A percentile compares a stretch with the other conserved stretches of the same genome.
These are phyloP conservation scores for Diabrotica balteata DNA, from an alignment of 2,888 invertebrate species.

Conservation along the genomic window DNA sequence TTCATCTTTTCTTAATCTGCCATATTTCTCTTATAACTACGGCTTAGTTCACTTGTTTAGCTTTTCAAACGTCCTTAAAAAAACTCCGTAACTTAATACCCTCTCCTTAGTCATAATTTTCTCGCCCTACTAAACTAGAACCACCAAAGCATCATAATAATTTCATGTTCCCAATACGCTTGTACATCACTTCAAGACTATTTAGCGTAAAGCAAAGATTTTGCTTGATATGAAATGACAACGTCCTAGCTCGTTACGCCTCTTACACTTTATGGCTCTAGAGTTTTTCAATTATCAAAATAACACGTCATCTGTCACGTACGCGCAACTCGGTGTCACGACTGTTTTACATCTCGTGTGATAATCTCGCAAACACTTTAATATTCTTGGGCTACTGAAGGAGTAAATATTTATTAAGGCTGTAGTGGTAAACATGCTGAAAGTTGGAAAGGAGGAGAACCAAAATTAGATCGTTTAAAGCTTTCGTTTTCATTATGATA, in stretches of 20 bases:
- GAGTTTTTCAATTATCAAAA: constrained; percentile 52
- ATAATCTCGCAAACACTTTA: constrained; percentile 9
- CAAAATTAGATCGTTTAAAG: no score
- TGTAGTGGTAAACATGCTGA: neutral
- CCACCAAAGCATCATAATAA: neutral
- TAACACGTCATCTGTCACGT: constrained; percentile 43
- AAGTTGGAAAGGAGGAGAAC: no score
- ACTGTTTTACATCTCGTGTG: constrained; percentile 12
- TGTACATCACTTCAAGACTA: constrained; percentile 17
- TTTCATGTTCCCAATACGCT: constrained; percentile 1
- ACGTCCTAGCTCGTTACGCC: constrained; percentile 45
- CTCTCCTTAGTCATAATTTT: no score
- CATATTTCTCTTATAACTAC: no score
- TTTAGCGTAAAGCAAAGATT: constrained; percentile 24
- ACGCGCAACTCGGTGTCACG: constrained; percentile 16
- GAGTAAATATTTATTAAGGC: neutral
- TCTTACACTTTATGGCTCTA: constrained; percentile 50
- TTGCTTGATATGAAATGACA: constrained; percentile 48
- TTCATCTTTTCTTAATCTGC: no score
- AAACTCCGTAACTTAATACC: no score
- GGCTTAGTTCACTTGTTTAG: no score
- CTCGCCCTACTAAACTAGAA: no score
- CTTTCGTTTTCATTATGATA: no score
- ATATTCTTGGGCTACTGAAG: constrained; percentile 5
- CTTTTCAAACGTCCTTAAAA: no score